Evolutionary conservation across 2,113 vertebrate genomes (phyloP), one percentile per base, ranked within the genome.

Genomic region (Chionis minor): DNA sequence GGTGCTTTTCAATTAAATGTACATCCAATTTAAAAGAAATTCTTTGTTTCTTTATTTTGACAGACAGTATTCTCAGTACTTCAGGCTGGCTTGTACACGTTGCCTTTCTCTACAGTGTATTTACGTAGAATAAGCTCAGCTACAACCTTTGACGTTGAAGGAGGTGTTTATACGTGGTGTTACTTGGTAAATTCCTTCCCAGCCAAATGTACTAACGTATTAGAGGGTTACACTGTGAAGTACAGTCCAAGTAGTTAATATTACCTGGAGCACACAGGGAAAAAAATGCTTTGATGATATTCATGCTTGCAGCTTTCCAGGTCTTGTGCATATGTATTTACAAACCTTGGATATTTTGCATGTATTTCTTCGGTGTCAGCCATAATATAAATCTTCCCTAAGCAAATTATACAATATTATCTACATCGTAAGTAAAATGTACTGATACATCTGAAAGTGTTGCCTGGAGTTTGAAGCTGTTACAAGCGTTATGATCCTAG

Each of bases 391-490:
- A 86, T 86, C 62, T 92, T 95, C 26, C 62, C 52, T 49, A 28
- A 92, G 67, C n/a, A 93, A 94, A 85, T 81, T 45, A 45, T n/a
- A 35, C 73, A 86, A 47, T 69, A 88, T 90, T 81, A 90, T 30
- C 90, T 94, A 20, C 1, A 5, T 40, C 77, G 26, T 66, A 81
- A 89, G 65, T 81, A 88, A 87, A 94, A 66, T 72, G 35, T 74
- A 42, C 88, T 32, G 30, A 77, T 92, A 83, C 35, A 45, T 62
- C 47, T 72, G 51, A 21, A 74, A 58, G 27, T 52, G 23, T 91
- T 96, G 74, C 88, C 84, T 92, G 69, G 59, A 75, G 84, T 78
- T 72, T 66, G 82, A 94, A 88, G 65, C 79, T 69, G 44, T 92
- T 81, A 59, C 32, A 87, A 73, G 54, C 51, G 44, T 88, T 95